Conservation (phyloP, 2,797 vertebrate species). For the Microctenopoma steveboyesi region DNA sequence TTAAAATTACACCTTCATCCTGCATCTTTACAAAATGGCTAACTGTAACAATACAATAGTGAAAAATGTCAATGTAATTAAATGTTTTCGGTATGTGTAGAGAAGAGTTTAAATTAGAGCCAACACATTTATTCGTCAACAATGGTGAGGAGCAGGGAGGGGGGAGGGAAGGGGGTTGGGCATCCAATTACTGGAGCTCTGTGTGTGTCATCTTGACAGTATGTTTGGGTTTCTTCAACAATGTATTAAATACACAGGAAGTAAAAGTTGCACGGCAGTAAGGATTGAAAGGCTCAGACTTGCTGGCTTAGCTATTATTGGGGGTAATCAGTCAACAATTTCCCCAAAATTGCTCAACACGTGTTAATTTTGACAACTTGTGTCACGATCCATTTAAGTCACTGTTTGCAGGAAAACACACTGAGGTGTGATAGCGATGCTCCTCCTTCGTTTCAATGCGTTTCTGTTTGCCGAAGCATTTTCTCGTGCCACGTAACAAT, state of each 20-base stretch:
- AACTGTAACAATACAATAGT: slow-evolving; percentile 49
- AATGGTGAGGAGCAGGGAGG: slow-evolving; percentile 50
- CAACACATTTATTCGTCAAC: slow-evolving; percentile 68
- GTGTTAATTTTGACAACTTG: slow-evolving; percentile 45
- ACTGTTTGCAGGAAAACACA: slow-evolving; percentile 1
- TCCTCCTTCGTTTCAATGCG: neutral
- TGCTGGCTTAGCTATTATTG: slow-evolving; percentile 14
- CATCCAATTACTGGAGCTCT: slow-evolving; percentile 72
- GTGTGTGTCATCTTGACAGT: slow-evolving; percentile 70
- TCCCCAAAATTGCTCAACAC: slow-evolving; percentile 27
- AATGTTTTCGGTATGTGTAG: slow-evolving; percentile 64
- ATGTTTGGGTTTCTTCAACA: slow-evolving; percentile 54
- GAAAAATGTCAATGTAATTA: slow-evolving; percentile 67
- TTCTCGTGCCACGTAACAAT: neutral
- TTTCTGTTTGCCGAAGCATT: slow-evolving; percentile 10
- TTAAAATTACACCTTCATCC: slow-evolving; percentile 50
- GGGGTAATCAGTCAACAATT: slow-evolving; percentile 6
- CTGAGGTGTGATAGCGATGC: slow-evolving; percentile 2
- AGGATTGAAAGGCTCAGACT: slow-evolving; percentile 41
- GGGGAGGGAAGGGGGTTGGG: slow-evolving; percentile 24
- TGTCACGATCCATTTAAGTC: slow-evolving; percentile 26
- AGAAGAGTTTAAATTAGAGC: slow-evolving; percentile 70
- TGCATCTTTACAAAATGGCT: slow-evolving; percentile 43
- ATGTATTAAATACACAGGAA: slow-evolving; percentile 54
- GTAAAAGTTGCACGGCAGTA: slow-evolving; percentile 42